phyloP scores from a whole-genome alignment of 1,140 invertebrate genomes.

The Ylistrum balloti region DNA sequence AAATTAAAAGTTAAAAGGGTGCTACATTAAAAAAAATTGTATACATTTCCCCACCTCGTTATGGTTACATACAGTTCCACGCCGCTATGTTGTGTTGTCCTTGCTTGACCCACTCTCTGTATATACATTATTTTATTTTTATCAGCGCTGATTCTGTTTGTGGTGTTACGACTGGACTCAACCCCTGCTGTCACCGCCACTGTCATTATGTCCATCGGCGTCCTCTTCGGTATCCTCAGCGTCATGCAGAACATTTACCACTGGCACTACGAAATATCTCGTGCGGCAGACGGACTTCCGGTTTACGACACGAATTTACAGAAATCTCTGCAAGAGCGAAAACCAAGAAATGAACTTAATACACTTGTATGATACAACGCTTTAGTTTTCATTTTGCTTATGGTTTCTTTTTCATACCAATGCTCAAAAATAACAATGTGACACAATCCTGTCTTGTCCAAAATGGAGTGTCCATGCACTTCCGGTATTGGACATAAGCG shows the following conservation, averaged over 20 bases:
- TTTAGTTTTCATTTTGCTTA: background rate
- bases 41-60: too few species aligned
- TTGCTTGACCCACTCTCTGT: too few species aligned
- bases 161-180: slow-evolving; percentile 93
- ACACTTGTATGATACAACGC: background rate
- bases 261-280: slow-evolving; percentile 89
- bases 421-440: background rate
- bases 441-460: background rate
- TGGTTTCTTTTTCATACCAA: background rate
- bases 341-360: slow-evolving; percentile 1
- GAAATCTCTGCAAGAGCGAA: background rate
- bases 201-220: slow-evolving; percentile 93
- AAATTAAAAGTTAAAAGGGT: too few species aligned
- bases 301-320: slow-evolving; percentile 63
- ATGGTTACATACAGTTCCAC: too few species aligned
- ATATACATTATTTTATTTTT: too few species aligned
- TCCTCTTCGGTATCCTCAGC: slow-evolving; percentile 94
- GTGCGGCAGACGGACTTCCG: slow-evolving; percentile 72
- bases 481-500: background rate
- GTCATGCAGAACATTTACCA: slow-evolving; percentile 97
- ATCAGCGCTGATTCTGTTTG: slow-evolving; percentile 94
- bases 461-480: background rate
- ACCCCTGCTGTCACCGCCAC: slow-evolving; percentile 93
- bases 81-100: too few species aligned
- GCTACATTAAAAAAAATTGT: too few species aligned